These are phyloP conservation scores for Empidonax traillii DNA, from an alignment of 2,113 vertebrate species.

Conservation along the genomic window DNA sequence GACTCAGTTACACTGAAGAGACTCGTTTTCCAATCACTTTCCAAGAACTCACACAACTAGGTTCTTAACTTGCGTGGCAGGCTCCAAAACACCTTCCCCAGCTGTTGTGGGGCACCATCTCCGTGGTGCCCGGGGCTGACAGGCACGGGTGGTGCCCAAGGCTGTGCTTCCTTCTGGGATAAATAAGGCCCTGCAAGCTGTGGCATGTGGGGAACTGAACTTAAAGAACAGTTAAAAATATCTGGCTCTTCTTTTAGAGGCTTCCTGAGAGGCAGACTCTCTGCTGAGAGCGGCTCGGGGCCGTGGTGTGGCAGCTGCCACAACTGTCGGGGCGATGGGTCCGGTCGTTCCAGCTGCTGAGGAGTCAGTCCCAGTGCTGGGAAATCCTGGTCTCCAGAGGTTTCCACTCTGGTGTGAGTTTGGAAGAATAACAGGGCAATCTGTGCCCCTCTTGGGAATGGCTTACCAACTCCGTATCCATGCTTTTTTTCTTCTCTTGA, in stretches of 20 bases:
- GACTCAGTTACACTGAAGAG: background rate
- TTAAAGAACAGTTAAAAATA: fast-evolving
- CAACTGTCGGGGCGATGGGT: fast-evolving
- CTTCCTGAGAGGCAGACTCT: fast-evolving
- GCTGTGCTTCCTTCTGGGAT: background rate
- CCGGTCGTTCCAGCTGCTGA: fast-evolving
- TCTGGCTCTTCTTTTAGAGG: background rate
- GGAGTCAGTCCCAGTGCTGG: background rate
- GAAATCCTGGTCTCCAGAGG: background rate
- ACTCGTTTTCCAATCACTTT: background rate
- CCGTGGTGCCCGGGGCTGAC: fast-evolving
- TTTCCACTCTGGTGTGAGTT: background rate
- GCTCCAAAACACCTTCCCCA: background rate
- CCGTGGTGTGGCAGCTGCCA: background rate
- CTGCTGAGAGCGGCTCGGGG: background rate
- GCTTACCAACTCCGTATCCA: slow-evolving; percentile 22
- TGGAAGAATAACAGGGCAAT: background rate
- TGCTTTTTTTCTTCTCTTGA: slow-evolving; percentile 61
- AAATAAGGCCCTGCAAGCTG: fast-evolving
- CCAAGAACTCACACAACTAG: background rate
- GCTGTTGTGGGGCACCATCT: fast-evolving
- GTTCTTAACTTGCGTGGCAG: background rate
- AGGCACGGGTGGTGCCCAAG: background rate
- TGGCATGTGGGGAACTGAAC: fast-evolving
- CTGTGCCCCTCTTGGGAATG: background rate